Evolutionary conservation across 2,113 vertebrate genomes (phyloP), one percentile per base, ranked within the genome.

Genomic region (Anser cygnoides): DNA sequence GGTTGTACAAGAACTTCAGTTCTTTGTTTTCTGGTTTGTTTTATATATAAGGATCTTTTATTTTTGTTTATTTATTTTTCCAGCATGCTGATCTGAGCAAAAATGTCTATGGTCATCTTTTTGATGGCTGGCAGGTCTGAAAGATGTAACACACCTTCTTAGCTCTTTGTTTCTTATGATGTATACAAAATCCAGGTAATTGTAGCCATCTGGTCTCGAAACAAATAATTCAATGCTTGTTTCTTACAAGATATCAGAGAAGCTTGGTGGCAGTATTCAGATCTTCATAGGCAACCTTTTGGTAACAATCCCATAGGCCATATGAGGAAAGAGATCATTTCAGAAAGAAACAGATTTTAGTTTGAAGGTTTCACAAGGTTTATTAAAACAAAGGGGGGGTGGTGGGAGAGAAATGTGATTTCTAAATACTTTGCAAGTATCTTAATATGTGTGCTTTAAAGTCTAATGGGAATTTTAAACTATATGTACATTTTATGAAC

Each of bases 401-500:
- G 10, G 46, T 20, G 46, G 46, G 46, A 17, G 44, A 77, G 46
- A 91, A 70, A 86, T 87, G 62, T 92, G 25, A 84, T 93, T 96
- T 95, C 37, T 83, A 95, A 97, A 96, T 93, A 91, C 41, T 87
- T 95, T 84, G 58, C 31, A 35, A 54, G 49, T 90, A 74, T 90
- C 75, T 93, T 97, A 94, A 96, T 93, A 96, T 74, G 87, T 90
- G 59, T 89, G 91, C 79, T 97, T 97, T 95, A 97, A 97, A 97
- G 97, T 81, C 58, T 90, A 96, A 90, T 52, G 90, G 74, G 95
- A 96, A 97, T 95, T 97, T 97, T 95, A 96, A 97, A 91, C 87
- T 89, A 81, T 87, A 96, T 74, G 62, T 96, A 97, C 87, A 85
- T 97, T 97, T 97, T 91, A 94, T 65, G 97, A 97, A 97, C 95